Percentiles rank a stretch among this genome's conserved stretches.
Evolutionary conservation across 2,797 vertebrate genomes (phyloP).

Genomic region (Bradypodion pumilum): DNA sequence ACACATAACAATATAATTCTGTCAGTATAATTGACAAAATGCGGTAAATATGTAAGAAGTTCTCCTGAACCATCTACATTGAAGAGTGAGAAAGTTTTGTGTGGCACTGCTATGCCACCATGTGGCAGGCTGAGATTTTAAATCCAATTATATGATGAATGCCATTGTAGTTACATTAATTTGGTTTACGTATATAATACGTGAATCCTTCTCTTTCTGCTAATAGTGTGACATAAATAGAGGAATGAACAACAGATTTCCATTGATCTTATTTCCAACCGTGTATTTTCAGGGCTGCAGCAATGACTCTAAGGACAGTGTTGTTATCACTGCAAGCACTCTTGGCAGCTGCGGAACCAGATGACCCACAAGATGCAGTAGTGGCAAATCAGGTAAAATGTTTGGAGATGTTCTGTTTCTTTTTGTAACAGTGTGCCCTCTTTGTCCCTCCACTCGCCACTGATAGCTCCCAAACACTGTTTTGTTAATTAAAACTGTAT

Average conservation of each 20-base stretch:
- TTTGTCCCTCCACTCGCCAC: accelerated
- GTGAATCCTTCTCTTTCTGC: neutral
- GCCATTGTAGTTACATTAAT: neutral
- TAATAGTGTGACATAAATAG: neutral
- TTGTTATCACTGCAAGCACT: slow-evolving; percentile 97
- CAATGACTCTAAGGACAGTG: slow-evolving; percentile 98
- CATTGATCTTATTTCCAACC: slow-evolving; percentile 44
- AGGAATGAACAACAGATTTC: neutral
- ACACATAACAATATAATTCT: neutral
- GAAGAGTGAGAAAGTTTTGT: neutral
- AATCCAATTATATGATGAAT: neutral
- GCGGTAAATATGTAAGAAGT: neutral
- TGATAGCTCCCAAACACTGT: neutral
- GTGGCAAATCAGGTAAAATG: slow-evolving; percentile 94
- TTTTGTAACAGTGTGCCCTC: too few species aligned
- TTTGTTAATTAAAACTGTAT: neutral
- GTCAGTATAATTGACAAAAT: neutral
- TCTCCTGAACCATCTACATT: neutral
- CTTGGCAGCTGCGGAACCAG: slow-evolving; percentile 96
- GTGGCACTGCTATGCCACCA: neutral
- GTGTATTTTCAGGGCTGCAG: slow-evolving; percentile 88
- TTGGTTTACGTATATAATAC: neutral
- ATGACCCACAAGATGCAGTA: slow-evolving; percentile 97
- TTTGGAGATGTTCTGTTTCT: neutral
- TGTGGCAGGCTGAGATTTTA: neutral